These are phyloP conservation scores for Erinaceus europaeus DNA, from an alignment of 2,113 vertebrate genomes.

Conservation along the genomic window DNA sequence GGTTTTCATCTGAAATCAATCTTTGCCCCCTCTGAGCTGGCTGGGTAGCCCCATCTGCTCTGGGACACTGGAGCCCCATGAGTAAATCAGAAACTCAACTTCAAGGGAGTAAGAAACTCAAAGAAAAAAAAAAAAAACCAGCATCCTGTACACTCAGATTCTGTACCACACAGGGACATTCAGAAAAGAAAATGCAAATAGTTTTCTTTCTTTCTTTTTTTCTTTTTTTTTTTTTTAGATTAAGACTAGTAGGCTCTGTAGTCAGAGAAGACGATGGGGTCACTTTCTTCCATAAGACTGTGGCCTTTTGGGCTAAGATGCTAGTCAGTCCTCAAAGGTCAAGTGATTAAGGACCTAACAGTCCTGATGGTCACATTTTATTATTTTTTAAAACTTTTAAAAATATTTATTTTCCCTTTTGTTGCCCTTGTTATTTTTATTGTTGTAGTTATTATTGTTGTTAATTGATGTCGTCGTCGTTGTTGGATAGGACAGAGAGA, in stretches of 20 bases:
- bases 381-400: too few relatives aligned
- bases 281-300: background rate
- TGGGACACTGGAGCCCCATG: conserved; percentile 6
- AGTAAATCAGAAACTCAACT: conserved; percentile 61
- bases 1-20: conserved; percentile 72
- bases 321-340: conserved; percentile 36
- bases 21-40: conserved; percentile 41
- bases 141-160: conserved; percentile 31
- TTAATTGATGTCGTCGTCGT: too few relatives aligned
- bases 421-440: too few relatives aligned
- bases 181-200: conserved; percentile 61
- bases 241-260: conserved; percentile 16
- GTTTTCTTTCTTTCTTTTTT: too few relatives aligned
- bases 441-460: too few relatives aligned
- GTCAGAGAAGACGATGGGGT: conserved; percentile 41
- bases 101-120: conserved; percentile 13
- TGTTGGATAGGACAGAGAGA: too few relatives aligned
- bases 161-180: background rate
- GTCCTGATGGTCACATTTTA: conserved; percentile 11
- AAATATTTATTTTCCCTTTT: too few relatives aligned
- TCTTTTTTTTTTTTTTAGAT: too few relatives aligned
- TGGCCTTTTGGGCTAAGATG: background rate
- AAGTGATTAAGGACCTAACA: conserved; percentile 1
- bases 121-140: conserved; percentile 58
- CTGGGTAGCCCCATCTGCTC: conserved; percentile 5